Evolutionary conservation across 2,888 invertebrate genomes (phyloP), one percentile per base, ranked within the genome.

Genomic region (Diploptera punctata): DNA sequence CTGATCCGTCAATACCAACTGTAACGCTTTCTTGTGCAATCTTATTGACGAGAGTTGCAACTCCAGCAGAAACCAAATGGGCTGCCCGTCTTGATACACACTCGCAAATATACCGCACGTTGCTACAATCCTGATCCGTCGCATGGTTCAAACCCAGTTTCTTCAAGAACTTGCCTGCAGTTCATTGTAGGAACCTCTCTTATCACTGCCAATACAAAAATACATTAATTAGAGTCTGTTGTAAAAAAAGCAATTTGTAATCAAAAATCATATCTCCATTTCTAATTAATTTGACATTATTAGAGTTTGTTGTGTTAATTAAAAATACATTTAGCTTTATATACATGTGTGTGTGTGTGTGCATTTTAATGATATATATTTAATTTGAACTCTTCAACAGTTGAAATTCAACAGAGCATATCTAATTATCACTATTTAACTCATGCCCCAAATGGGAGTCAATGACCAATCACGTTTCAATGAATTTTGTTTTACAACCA

Each of bases 1-100:
- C 94, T 75, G 97, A 97, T 76, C 98, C 98, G 84, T 99, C 99
- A 79, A 99, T 95, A 76, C 97, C 99, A 71, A 99, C 94, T 7
- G 97, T 96, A 72, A 97, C 94, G 77, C 89, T 88, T 19, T 93
- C 90, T 80, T 95, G 92, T 75, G 89, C 87, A 90, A 99, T 97
- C 85, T 95, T 95, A 83, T 97, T 95, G 77, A 99, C 88, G 57
- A 99, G 87, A 54, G 92, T 90, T 7, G 98, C 94, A 76, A 94
- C 89, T 70, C 95, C 97, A 69, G 97, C 95, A 0, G 97, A 95
- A 13, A 95, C 93, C 38, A 99, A 86, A 85, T 96, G 92, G 1
- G 99, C 98, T 1, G 99, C 98, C 78, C 99, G 89, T 78, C 93
- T 90, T 61, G 98, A 97, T 21, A 98, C 93, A 77, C 94, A 88